Conservation (phyloP, 1,140 invertebrate species). For the Cydia splendana region DNA sequence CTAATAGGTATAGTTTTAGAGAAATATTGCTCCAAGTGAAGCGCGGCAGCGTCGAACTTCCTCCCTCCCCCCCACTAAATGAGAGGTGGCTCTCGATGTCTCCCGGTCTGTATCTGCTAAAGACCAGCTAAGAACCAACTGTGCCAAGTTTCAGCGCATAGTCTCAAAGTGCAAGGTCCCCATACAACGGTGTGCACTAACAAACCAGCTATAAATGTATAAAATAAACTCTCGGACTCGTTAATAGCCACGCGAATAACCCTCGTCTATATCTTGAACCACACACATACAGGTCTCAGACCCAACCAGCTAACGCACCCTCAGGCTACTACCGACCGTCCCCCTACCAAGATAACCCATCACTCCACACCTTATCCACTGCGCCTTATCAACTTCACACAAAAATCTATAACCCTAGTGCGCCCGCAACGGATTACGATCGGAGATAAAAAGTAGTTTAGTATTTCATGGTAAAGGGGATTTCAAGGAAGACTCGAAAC, state of each 20-base stretch:
- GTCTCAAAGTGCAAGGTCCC: no score
- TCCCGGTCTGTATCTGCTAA: no score
- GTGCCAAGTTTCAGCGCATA: no score
- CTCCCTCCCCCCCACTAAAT: no score
- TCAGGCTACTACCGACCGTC: slow-evolving; percentile 39
- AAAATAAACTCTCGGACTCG: no score
- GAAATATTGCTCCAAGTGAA: no score
- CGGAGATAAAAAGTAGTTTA: neutral
- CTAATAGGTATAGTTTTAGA: no score
- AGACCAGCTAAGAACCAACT: no score
- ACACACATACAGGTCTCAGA: slow-evolving; percentile 36
- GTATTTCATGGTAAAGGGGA: neutral
- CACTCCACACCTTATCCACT: neutral
- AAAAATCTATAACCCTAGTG: neutral
- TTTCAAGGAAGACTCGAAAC: slow-evolving; percentile 11
- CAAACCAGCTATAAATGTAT: no score
- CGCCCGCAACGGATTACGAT: slow-evolving; percentile 8
- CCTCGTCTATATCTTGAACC: slow-evolving; percentile 13
- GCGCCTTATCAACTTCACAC: neutral
- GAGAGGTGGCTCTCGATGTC: no score
- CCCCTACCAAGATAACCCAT: neutral
- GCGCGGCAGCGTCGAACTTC: no score
- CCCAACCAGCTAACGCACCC: slow-evolving; percentile 43
- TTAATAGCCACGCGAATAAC: neutral
- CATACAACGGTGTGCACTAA: no score